Evolutionary conservation across 2,888 invertebrate genomes (phyloP).

Genomic region (Anthophora plumipes): DNA sequence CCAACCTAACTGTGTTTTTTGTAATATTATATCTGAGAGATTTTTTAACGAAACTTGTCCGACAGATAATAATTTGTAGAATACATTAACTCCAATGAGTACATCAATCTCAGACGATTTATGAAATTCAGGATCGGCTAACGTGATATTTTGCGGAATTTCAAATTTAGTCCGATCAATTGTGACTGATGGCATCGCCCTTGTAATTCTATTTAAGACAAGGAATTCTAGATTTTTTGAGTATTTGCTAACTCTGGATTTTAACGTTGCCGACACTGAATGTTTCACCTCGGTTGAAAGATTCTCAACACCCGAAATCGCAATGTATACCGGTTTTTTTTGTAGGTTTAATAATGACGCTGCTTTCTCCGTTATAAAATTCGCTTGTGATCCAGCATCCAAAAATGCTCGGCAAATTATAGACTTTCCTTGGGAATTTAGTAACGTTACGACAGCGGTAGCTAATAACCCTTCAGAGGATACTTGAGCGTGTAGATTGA

Average conservation of each 20-base stretch:
- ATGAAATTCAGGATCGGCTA: neutral
- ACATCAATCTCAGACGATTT: too few relatives aligned
- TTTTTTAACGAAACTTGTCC: neutral
- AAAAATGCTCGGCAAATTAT: constrained; percentile 7
- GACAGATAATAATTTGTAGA: too few relatives aligned
- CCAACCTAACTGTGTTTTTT: too few relatives aligned
- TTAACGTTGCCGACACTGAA: neutral
- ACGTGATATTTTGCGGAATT: neutral
- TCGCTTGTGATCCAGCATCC: constrained; percentile 13
- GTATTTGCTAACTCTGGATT: neutral
- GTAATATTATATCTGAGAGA: neutral
- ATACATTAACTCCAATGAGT: neutral
- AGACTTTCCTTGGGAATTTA: neutral
- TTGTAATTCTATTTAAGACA: neutral
- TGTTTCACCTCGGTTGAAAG: too few relatives aligned
- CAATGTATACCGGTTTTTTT: too few relatives aligned
- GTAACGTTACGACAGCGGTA: neutral
- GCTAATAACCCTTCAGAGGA: constrained; percentile 9
- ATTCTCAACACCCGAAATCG: too few relatives aligned
- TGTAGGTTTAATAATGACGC: too few relatives aligned
- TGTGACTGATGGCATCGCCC: neutral
- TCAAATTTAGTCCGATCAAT: too few relatives aligned
- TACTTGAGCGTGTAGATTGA: too few relatives aligned
- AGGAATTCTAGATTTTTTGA: neutral
- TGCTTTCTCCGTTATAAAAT: constrained; percentile 4